Evolutionary conservation across 1,140 invertebrate genomes (phyloP).

Genomic region (Eumeta japonica): DNA sequence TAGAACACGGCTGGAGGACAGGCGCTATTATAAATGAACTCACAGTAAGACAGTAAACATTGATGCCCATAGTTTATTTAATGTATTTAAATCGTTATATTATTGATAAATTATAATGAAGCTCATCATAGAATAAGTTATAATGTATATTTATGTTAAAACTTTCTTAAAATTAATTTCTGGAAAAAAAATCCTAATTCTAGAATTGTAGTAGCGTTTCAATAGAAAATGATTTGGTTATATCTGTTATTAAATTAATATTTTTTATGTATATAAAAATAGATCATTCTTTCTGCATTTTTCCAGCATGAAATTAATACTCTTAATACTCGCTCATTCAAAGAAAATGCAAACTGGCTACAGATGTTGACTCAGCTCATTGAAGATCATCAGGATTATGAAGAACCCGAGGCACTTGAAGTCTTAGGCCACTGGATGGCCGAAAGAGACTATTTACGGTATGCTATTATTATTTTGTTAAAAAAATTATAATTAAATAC

Average conservation of each 20-base stretch:
- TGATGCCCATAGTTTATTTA: neutral
- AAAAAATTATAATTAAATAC: too few species aligned
- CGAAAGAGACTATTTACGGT: constrained; percentile 83
- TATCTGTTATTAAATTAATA: neutral
- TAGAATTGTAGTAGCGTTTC: too few species aligned
- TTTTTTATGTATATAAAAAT: neutral
- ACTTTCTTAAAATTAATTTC: too few species aligned
- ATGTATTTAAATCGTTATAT: neutral
- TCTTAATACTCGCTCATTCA: constrained; percentile 81
- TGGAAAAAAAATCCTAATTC: too few species aligned
- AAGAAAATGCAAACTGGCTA: constrained; percentile 87
- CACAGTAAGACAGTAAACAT: constrained; percentile 63
- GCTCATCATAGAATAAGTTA: too few species aligned
- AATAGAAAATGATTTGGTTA: too few species aligned
- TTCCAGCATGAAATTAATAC: constrained; percentile 89
- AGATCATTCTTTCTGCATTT: constrained; percentile 7
- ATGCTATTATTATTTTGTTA: constrained; percentile 16
- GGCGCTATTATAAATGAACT: constrained; percentile 97
- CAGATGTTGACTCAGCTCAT: constrained; percentile 90
- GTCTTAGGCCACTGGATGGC: constrained; percentile 77
- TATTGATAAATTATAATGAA: neutral
- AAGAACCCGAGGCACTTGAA: constrained; percentile 66
- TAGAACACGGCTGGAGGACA: constrained; percentile 95
- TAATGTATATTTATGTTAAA: too few species aligned
- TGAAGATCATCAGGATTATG: constrained; percentile 83